phyloP scores from a whole-genome alignment of 2,113 vertebrate species.

The Boulengeromyrus knoepffleri region DNA sequence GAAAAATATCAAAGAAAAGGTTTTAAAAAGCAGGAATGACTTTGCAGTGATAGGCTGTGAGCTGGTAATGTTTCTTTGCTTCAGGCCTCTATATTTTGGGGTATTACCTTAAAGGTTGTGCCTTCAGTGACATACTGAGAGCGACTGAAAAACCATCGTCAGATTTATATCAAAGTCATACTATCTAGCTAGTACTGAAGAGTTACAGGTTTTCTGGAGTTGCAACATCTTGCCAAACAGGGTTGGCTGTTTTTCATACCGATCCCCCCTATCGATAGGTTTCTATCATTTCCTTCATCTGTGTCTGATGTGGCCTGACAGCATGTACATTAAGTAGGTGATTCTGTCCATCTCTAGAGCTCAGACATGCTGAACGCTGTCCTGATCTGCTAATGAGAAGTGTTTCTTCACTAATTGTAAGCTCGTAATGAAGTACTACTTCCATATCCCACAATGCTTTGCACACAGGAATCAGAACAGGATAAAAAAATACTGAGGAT shows the following conservation, averaged over 20 bases:
- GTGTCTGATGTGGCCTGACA: conserved; percentile 41
- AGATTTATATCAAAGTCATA: conserved; percentile 66
- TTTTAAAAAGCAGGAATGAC: not conserved
- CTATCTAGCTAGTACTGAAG: conserved; percentile 63
- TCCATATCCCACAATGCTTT: too few relatives aligned
- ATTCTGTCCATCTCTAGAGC: not conserved
- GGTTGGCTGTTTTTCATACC: conserved; percentile 54
- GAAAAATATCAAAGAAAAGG: not conserved
- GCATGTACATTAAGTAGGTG: conserved; percentile 49
- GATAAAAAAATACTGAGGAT: too few relatives aligned
- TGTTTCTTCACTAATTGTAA: not conserved
- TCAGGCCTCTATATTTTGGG: not conserved
- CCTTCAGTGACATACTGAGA: not conserved
- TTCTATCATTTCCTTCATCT: conserved; percentile 21
- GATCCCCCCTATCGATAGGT: conserved; percentile 55
- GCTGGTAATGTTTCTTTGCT: not conserved
- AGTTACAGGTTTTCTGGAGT: conserved; percentile 57
- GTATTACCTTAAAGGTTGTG: not conserved
- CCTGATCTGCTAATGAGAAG: not conserved
- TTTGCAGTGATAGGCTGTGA: not conserved
- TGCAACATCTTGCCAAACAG: conserved; percentile 66
- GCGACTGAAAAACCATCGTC: conserved; percentile 56
- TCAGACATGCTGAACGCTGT: not conserved
- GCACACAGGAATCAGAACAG: too few relatives aligned
- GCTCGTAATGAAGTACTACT: not conserved